Evolutionary conservation across 2,888 invertebrate genomes (phyloP).

Genomic region (Nomada ruficornis): DNA sequence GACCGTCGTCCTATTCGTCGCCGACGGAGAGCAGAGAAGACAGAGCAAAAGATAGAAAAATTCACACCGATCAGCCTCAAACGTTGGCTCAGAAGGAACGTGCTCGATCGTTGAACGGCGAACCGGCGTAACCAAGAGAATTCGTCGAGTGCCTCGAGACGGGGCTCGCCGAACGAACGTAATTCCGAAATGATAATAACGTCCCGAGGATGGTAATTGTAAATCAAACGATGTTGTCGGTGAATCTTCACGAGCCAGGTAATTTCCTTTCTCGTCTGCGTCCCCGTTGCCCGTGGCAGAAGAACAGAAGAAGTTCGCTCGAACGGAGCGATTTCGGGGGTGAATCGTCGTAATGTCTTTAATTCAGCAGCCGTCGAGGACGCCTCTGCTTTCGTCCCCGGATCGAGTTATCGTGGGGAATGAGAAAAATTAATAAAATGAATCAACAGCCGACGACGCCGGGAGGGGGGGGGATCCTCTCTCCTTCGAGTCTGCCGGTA

Average conservation of each 20-base stretch:
- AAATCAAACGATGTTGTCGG: conserved; percentile 23
- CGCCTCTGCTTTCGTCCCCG: conserved; percentile 64
- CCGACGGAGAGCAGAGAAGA: neutral
- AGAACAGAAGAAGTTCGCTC: conserved; percentile 61
- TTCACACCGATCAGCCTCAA: neutral
- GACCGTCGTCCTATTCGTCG: conserved; percentile 37
- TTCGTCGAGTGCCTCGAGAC: neutral
- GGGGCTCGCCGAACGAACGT: conserved; percentile 4
- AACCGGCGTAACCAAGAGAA: conserved; percentile 9
- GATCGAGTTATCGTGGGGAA: conserved; percentile 80
- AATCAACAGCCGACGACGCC: conserved; percentile 79
- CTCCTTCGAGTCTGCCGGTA: conserved; percentile 58
- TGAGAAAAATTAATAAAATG: conserved; percentile 82
- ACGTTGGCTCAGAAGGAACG: neutral
- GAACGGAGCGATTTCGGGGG: conserved; percentile 71
- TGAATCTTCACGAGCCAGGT: conserved; percentile 15
- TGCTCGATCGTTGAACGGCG: neutral
- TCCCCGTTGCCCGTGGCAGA: neutral
- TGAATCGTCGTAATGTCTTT: conserved; percentile 76
- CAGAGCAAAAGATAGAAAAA: neutral
- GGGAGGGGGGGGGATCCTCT: conserved; percentile 49
- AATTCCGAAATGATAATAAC: conserved; percentile 37
- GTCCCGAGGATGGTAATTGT: conserved; percentile 27
- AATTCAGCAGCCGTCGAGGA: conserved; percentile 66
- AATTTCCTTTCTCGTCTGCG: conserved; percentile 19